Base-by-base conservation (phyloP, 1,140 invertebrate genomes). In the Lordiphosa collinella region DNA sequence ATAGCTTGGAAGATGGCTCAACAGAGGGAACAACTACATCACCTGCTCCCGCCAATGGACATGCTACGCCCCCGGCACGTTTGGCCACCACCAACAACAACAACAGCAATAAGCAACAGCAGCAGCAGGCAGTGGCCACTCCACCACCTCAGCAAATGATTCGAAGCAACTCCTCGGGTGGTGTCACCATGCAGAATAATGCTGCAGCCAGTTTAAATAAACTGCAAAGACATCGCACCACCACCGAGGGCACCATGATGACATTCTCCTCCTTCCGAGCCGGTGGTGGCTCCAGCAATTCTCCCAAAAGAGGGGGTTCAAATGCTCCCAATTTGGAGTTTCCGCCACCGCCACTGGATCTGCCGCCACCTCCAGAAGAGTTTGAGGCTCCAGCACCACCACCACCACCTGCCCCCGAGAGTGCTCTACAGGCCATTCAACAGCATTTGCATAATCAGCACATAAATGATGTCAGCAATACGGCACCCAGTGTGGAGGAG, bases 101-200 rank as follows among this genome's bases (percentile, higher is more conserved):
- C 63, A 51, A 4, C 35, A 36, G 16, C 37, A 5, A n/a, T n/a
- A n/a, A n/a, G 31, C 52, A 10, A 3, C 54, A 10, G 91, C 52
- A n/a, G 91, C 91, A 2, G 92, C 93, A 35, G 92, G 93, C 22
- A 62, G 6, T 51, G n/a, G n/a, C 48, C 2, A 58, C 58, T 12
- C 50, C 59, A 41, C 58, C 82, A 14, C 75, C 75, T 8, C 86
- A 88, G 4, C 94, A 95, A 89, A 96, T 96, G 95, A 95, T 95
- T 11, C 91, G 94, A 2, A 95, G 94, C 72, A 96, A 95, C 88
- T 95, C 94, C 0, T 95, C 94, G 0, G 93, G 94, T 16, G 94
- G 94, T 5, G 94, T 94, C 4, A 93, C 93, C 2, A 92, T 91
- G 54, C 89, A 90, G 18, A 89, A 89, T 61, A 91, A 90, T 44